Conservation (phyloP, 2,113 vertebrate genomes). For the Leiothrix lutea region DNA sequence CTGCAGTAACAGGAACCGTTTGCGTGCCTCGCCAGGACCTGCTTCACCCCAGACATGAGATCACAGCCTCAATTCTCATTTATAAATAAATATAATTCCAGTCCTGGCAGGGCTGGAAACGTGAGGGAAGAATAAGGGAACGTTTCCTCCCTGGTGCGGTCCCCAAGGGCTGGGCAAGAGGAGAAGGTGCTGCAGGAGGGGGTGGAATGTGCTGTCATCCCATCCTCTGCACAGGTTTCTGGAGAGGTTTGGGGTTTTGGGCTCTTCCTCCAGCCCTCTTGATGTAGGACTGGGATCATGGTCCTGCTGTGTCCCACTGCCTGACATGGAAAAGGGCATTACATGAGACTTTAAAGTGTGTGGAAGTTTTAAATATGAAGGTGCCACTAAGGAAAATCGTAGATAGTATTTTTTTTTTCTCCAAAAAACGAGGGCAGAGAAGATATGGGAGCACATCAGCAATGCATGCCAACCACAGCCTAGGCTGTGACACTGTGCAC, state of each 20-base stretch:
- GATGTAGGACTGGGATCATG: background rate
- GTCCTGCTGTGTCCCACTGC: background rate
- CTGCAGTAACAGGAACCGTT: background rate
- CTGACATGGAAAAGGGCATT: background rate
- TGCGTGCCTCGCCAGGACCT: background rate
- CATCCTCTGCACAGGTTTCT: background rate
- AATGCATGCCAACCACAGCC: accelerated
- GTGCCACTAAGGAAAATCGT: background rate
- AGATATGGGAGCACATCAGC: background rate
- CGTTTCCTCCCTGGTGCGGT: background rate
- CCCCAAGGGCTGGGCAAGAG: background rate
- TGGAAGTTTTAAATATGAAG: background rate
- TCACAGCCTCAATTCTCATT: background rate
- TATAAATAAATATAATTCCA: background rate
- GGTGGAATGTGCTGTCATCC: background rate
- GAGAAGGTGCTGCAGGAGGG: background rate
- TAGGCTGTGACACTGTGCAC: accelerated
- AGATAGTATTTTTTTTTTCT: no score
- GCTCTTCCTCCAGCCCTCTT: background rate
- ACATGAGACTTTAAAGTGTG: background rate
- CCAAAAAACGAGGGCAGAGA: background rate
- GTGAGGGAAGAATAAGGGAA: accelerated
- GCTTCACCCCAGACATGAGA: background rate
- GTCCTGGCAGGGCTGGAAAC: background rate
- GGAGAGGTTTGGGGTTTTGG: background rate